Evolutionary conservation across 2,888 invertebrate species (phyloP).

Genomic region (Subacronicta megacephala): DNA sequence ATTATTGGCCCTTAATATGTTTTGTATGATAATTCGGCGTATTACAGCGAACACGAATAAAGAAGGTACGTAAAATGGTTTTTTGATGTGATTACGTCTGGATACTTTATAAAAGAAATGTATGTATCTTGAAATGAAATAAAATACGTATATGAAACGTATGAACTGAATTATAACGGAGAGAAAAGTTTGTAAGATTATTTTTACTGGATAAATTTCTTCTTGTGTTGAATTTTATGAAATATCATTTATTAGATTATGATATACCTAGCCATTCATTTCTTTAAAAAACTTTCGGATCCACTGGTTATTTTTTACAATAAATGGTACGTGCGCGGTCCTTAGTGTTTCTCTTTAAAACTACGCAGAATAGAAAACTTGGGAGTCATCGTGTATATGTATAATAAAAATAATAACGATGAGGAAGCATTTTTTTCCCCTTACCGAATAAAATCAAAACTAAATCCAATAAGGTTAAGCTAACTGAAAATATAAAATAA

Average conservation of each 20-base stretch:
- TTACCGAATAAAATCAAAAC: neutral
- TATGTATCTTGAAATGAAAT: neutral
- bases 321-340: too few species aligned
- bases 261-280: too few species aligned
- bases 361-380: too few species aligned
- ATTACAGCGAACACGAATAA: conserved; percentile 16
- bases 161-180: neutral
- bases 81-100: conserved; percentile 18
- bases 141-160: neutral
- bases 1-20: conserved; percentile 39
- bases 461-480: neutral
- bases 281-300: too few species aligned
- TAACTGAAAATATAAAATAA: conserved; percentile 8
- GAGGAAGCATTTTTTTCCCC: neutral
- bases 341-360: too few species aligned
- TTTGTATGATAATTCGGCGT: conserved; percentile 29
- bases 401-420: neutral
- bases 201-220: neutral
- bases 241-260: too few species aligned
- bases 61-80: conserved; percentile 13
- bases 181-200: neutral
- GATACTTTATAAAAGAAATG: too few species aligned
- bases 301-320: too few species aligned
- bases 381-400: too few species aligned
- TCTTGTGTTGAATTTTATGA: neutral